Base-by-base conservation (phyloP, 2,113 vertebrate species). In the Macroglossus sobrinus region DNA sequence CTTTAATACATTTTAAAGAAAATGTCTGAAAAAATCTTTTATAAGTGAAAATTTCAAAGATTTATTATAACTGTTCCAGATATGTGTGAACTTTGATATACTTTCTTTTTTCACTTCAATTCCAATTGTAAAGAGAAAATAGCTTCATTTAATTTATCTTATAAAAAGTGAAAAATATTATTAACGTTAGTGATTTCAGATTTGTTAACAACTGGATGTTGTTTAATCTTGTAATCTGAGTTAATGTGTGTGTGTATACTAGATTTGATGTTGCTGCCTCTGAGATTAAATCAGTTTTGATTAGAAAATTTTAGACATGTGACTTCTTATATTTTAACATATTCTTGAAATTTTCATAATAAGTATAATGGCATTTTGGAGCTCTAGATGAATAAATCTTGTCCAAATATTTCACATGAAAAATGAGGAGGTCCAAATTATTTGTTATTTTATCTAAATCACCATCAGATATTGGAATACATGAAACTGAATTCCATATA, bases 251-350 rank as follows among this genome's bases (percentile, higher is more conserved):
- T 55, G 26, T 26, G 40, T 26, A 12, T 84, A n/a, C 30, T 47
- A 68, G 50, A 74, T 78, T 61, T 74, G 55, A 74, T 45, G 4
- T 74, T 78, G 9, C 4, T 59, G 38, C 22, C 57, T 89, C n/a
- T 89, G 26, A 85, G 24, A 50, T 53, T 68, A 90, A 84, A 43
- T 28, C 6, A 74, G 4, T 78, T 55, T 93, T 82, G 30, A 82
- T 50, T 85, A 63, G 68, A 57, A 50, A 14, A 13, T 35, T 93
- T 89, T 45, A 59, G 21, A 92, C 6, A 12, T 2, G 0, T 75
- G 45, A 86, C 15, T 80, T 92, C n/a, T 74, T 81, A 50, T n/a
- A 89, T 68, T 89, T 89, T 95, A 89, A 64, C 24, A 30, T 35
- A 74, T 78, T 38, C 13, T 69, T 91, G 10, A 90, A 63, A 75